Conservation (phyloP, 2,113 vertebrate genomes). For the Regulus satrapa region DNA sequence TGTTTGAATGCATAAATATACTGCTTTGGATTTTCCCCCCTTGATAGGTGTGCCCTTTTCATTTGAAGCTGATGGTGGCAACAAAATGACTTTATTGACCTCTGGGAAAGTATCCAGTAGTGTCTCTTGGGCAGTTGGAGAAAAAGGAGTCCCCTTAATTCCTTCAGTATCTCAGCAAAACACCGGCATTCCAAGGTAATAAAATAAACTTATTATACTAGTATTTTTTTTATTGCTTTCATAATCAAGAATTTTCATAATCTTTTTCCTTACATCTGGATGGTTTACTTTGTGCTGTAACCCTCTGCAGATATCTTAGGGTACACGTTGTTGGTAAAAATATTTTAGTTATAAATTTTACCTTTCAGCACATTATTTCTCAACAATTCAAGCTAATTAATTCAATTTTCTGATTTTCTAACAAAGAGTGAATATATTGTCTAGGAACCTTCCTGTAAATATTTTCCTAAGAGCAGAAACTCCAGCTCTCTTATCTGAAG, state of each 20-base stretch:
- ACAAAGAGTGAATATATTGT: not conserved
- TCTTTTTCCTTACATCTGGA: not conserved
- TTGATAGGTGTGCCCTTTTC: conserved; percentile 87
- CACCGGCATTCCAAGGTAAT: conserved; percentile 78
- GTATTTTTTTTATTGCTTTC: rapidly evolving
- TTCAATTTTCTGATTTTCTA: not conserved
- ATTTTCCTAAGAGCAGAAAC: not conserved
- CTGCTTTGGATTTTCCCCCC: not conserved
- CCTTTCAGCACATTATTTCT: not conserved
- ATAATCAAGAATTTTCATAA: not conserved
- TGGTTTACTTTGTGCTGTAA: not conserved
- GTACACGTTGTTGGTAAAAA: not conserved
- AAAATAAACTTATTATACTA: not conserved
- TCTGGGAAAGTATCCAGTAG: conserved; percentile 89
- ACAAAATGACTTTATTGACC: conserved; percentile 86
- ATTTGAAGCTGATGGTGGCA: conserved; percentile 88
- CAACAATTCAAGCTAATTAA: not conserved
- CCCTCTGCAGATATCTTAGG: not conserved
- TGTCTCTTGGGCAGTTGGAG: conserved; percentile 88
- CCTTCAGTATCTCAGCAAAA: conserved; percentile 80
- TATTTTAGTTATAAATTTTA: not conserved
- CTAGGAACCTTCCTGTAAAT: not conserved
- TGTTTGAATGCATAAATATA: not conserved
- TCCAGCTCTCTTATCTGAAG: not conserved
- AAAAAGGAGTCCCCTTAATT: conserved; percentile 83